These are phyloP conservation scores for Hecatera dysodea DNA, from an alignment of 2,888 invertebrate genomes.

Conservation along the genomic window DNA sequence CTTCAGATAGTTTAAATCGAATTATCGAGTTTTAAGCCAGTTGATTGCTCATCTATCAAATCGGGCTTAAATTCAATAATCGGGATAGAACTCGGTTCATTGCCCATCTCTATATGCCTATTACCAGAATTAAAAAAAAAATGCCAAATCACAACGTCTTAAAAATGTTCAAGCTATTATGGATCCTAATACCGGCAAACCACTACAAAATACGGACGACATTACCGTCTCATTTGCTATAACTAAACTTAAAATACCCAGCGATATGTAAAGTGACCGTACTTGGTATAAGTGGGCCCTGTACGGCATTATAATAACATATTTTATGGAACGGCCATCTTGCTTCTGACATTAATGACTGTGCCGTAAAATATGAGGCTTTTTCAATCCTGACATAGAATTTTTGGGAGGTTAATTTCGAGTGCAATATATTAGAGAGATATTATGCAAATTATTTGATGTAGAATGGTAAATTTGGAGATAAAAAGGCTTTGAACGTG, in stretches of 20 bases:
- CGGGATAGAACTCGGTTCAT: neutral
- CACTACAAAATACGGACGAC: slow-evolving; percentile 42
- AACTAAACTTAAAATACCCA: slow-evolving; percentile 62
- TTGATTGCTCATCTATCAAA: neutral
- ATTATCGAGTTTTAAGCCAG: neutral
- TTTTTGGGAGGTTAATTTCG: slow-evolving; percentile 66
- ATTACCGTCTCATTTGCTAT: slow-evolving; percentile 57
- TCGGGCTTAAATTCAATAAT: neutral
- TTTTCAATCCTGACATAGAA: slow-evolving; percentile 66
- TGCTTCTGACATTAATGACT: slow-evolving; percentile 83
- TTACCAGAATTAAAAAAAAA: no score
- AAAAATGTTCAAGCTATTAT: slow-evolving; percentile 7
- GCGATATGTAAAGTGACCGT: slow-evolving; percentile 75
- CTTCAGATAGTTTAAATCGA: neutral
- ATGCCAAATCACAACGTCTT: neutral
- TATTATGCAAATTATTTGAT: slow-evolving; percentile 44
- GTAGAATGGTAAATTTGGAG: slow-evolving; percentile 10
- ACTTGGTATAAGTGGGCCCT: slow-evolving; percentile 76
- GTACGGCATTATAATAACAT: slow-evolving; percentile 80
- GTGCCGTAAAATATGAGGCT: slow-evolving; percentile 75
- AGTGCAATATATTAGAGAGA: slow-evolving; percentile 60
- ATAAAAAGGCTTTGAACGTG: slow-evolving; percentile 26
- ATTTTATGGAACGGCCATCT: slow-evolving; percentile 79
- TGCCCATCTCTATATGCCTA: neutral
- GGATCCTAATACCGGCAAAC: neutral